phyloP scores from a whole-genome alignment of 2,113 vertebrate species.

The Corvus moneduloides region DNA sequence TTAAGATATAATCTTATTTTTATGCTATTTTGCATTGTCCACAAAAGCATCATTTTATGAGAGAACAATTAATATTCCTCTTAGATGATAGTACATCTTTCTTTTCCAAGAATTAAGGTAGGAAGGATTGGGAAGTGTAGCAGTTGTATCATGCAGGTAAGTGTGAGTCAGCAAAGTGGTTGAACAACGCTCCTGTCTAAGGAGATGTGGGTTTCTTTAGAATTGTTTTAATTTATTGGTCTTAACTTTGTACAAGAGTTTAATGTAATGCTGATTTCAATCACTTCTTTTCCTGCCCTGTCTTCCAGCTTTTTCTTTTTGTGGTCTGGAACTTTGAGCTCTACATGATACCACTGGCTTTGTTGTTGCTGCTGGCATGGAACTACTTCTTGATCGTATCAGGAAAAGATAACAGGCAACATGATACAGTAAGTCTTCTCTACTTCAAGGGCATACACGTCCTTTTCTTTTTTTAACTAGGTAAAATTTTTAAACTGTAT shows the following conservation, averaged over 20 bases:
- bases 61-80: constrained; percentile 3
- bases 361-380: constrained; percentile 90
- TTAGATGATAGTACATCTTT: neutral
- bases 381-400: constrained; percentile 93
- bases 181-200: neutral
- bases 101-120: constrained; percentile 1
- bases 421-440: constrained; percentile 86
- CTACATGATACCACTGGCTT: constrained; percentile 92
- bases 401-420: constrained; percentile 90
- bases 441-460: neutral
- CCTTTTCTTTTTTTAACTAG: neutral
- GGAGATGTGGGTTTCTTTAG: neutral
- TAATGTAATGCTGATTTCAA: constrained; percentile 29
- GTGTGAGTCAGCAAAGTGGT: neutral
- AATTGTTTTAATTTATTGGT: neutral
- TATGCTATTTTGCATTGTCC: neutral
- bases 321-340: constrained; percentile 99
- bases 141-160: neutral
- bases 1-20: neutral
- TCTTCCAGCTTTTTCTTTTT: constrained; percentile 88
- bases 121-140: neutral
- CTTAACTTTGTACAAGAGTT: neutral
- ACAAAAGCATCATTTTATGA: constrained; percentile 20
- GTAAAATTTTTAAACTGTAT: constrained; percentile 26
- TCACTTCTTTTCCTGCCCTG: neutral